Base-by-base conservation (phyloP, 2,113 vertebrate species). In the Desmodus rotundus region DNA sequence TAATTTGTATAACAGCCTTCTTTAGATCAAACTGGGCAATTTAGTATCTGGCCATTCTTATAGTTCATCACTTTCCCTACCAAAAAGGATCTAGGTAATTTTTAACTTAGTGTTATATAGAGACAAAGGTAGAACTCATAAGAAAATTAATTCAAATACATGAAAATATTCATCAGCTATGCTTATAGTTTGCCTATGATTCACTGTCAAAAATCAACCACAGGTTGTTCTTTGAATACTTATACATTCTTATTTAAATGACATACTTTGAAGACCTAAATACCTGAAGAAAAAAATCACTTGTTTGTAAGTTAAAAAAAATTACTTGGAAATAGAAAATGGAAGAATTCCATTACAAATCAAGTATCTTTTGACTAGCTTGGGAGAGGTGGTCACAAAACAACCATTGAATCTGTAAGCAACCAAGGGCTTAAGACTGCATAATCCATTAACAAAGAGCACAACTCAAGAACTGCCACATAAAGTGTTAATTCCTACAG, bases 211-310 rank as follows among this genome's bases (percentile, higher is more conserved):
- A 11, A 93, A 94, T 76, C 54, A 92, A 92, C 38, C 24, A 31
- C 17, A 7, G 9, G 45, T n/a, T 89, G 92, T 98, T 88, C 86
- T 86, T 89, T 86, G 91, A 15, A 47, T 94, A 56, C 36, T 96
- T 96, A 92, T 13, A 96, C 80, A 96, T 5, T 95, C 73, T 70
- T 78, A 82, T 74, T 95, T 96, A 38, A 83, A 52, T 95, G 94
- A 96, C 81, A 76, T 80, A 43, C 77, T 91, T 92, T 95, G 87
- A 47, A 95, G 56, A 58, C 24, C 36, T 93, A 96, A 97, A 95
- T 24, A 96, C 91, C 50, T 8, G 6, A 87, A 89, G 90, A 54
- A 97, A 97, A 97, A 94, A 94, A 24, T 56, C 54, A 94, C 47
- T 36, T 87, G 45, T 81, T 93, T 96, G 41, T 70, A 95, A 94